phyloP scores from a whole-genome alignment of 2,888 invertebrate species.

The Heliconius erato region DNA sequence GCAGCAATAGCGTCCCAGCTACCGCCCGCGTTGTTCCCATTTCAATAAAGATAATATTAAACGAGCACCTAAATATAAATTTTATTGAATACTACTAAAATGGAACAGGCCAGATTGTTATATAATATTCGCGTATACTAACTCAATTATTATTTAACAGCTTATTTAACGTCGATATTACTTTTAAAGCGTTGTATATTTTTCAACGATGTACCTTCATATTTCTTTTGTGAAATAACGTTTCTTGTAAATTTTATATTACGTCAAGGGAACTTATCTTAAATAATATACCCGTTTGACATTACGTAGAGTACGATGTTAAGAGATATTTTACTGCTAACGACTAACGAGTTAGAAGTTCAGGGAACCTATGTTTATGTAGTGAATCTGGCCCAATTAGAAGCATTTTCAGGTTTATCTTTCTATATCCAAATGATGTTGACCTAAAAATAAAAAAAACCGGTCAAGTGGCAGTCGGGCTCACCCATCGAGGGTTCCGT shows the following conservation, averaged over 20 bases:
- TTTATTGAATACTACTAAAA: slow-evolving; percentile 43
- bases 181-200: neutral
- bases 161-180: slow-evolving; percentile 2
- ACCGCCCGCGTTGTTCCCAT: slow-evolving; percentile 32
- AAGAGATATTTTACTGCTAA: slow-evolving; percentile 23
- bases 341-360: slow-evolving; percentile 28
- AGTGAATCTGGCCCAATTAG: slow-evolving; percentile 39
- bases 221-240: neutral
- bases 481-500: no score
- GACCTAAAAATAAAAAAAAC: neutral
- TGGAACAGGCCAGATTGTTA: slow-evolving; percentile 36
- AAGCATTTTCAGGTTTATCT: slow-evolving; percentile 31
- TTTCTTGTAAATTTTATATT: neutral
- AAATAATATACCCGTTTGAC: neutral
- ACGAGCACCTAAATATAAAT: slow-evolving; percentile 42
- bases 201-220: neutral
- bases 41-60: slow-evolving; percentile 47
- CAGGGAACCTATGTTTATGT: slow-evolving; percentile 20
- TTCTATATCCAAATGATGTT: slow-evolving; percentile 26
- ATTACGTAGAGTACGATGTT: slow-evolving; percentile 11
- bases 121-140: slow-evolving; percentile 25
- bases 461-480: no score
- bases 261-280: neutral
- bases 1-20: slow-evolving; percentile 34
- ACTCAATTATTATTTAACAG: slow-evolving; percentile 17